phyloP scores from a whole-genome alignment of 1,140 invertebrate species.

The Meloidogyne chitwoodi region DNA sequence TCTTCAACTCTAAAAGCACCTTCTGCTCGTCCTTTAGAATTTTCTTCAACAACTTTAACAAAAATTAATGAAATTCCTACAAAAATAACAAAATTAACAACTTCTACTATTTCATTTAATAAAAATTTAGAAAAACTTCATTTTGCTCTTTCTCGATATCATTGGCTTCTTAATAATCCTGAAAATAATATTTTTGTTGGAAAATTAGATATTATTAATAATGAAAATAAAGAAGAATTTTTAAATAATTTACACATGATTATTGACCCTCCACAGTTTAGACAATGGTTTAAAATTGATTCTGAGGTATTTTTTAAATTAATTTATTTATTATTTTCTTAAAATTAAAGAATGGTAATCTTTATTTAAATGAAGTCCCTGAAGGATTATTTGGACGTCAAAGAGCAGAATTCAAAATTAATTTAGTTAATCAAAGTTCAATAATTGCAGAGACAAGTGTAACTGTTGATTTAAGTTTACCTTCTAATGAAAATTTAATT shows the following conservation, averaged over 20 bases:
- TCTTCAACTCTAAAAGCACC: background rate
- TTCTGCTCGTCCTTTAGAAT: constrained; percentile 8
- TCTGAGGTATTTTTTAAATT: constrained; percentile 3
- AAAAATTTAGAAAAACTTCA: background rate
- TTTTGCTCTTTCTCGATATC: constrained; percentile 23
- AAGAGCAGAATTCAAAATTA: constrained; percentile 24
- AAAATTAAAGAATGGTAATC: constrained; percentile 2
- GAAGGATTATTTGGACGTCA: constrained; percentile 24
- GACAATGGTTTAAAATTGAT: constrained; percentile 31
- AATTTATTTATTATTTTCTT: background rate
- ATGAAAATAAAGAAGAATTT: background rate
- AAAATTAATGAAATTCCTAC: background rate
- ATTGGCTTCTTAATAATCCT: constrained; percentile 26
- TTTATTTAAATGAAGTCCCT: constrained; percentile 31
- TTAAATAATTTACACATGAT: constrained; percentile 4
- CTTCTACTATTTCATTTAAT: background rate
- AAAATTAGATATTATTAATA: constrained; percentile 7
- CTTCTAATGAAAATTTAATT: background rate
- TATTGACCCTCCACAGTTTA: constrained; percentile 27
- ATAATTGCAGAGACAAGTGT: constrained; percentile 10
- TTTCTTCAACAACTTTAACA: background rate
- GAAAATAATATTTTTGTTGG: constrained; percentile 9
- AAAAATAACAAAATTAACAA: background rate
- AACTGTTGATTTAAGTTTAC: constrained; percentile 29
- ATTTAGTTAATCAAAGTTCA: constrained; percentile 10